These are phyloP conservation scores for Calycopis cecrops DNA, from an alignment of 1,140 invertebrate genomes.

Conservation along the genomic window DNA sequence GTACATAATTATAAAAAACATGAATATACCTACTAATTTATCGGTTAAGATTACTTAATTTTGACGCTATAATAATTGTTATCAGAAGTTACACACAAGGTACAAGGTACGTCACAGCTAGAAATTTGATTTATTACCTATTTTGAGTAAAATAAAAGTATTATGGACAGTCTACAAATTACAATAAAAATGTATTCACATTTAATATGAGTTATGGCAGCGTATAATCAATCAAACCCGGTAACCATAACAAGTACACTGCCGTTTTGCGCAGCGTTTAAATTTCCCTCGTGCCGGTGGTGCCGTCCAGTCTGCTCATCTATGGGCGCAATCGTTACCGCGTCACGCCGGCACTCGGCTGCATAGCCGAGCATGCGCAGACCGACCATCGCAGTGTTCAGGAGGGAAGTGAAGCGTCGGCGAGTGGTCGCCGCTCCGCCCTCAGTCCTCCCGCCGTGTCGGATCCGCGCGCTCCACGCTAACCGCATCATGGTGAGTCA, in stretches of 20 bases:
- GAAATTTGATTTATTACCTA: too few species aligned
- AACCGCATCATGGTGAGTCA: conserved; percentile 72
- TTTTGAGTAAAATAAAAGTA: too few species aligned
- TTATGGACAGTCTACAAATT: too few species aligned
- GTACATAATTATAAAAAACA: too few species aligned
- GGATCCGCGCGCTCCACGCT: conserved; percentile 58
- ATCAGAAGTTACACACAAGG: too few species aligned
- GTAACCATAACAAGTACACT: conserved; percentile 24
- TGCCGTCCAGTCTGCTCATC: conserved; percentile 66
- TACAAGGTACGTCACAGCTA: too few species aligned
- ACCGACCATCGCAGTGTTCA: conserved; percentile 33
- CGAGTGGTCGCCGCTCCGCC: conserved; percentile 48
- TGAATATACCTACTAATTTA: too few species aligned
- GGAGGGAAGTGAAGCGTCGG: conserved; percentile 56
- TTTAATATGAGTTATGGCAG: too few species aligned
- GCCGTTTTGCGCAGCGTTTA: conserved; percentile 51
- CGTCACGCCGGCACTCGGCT: conserved; percentile 45
- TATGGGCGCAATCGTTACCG: conserved; percentile 64
- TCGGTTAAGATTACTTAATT: too few species aligned
- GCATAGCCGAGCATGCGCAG: conserved; percentile 67
- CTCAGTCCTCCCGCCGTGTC: conserved; percentile 65
- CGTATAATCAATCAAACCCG: too few species aligned
- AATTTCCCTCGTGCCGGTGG: conserved; percentile 60
- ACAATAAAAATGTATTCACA: too few species aligned
- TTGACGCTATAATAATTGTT: too few species aligned